A percentile compares a stretch with the other conserved stretches of the same genome.
These are phyloP conservation scores for Mastigias papua DNA, from an alignment of 30 jellyfish, hydroid and myxozoan genomes.

Conservation along the genomic window DNA sequence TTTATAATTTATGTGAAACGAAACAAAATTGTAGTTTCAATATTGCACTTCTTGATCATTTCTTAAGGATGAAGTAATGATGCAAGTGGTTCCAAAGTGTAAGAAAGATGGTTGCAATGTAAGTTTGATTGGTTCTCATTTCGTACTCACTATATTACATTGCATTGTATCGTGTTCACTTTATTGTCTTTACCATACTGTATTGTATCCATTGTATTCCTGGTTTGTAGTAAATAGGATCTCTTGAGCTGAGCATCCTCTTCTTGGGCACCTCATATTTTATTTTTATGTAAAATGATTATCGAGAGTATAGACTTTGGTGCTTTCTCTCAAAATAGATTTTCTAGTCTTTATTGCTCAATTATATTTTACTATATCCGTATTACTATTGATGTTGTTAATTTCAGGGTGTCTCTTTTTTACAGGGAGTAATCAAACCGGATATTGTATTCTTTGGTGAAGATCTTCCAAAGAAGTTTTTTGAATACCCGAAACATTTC, in stretches of 20 bases:
- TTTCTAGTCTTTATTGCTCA: no score
- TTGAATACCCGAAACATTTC: conserved; percentile 58
- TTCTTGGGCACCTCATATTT: no score
- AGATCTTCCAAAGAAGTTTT: conserved; percentile 71
- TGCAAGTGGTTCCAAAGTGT: conserved; percentile 64
- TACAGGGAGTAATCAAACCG: conserved; percentile 83
- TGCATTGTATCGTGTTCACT: background rate
- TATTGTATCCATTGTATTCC: background rate
- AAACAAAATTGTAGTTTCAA: no score
- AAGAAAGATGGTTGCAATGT: conserved; percentile 70
- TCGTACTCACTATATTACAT: background rate
- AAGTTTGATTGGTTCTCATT: background rate
- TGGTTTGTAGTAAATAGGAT: no score
- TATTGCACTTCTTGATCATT: no score
- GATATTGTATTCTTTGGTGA: conserved; percentile 91
- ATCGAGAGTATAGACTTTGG: no score
- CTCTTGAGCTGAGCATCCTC: no score
- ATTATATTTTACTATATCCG: no score
- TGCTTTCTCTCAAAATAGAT: no score
- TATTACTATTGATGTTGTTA: no score
- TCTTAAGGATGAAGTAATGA: conserved; percentile 77
- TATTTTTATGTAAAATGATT: no score
- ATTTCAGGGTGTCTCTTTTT: background rate
- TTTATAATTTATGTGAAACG: no score
- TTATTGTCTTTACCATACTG: background rate